These are phyloP conservation scores for Temnothorax nylanderi DNA, from an alignment of 1,140 invertebrate species.

Conservation along the genomic window DNA sequence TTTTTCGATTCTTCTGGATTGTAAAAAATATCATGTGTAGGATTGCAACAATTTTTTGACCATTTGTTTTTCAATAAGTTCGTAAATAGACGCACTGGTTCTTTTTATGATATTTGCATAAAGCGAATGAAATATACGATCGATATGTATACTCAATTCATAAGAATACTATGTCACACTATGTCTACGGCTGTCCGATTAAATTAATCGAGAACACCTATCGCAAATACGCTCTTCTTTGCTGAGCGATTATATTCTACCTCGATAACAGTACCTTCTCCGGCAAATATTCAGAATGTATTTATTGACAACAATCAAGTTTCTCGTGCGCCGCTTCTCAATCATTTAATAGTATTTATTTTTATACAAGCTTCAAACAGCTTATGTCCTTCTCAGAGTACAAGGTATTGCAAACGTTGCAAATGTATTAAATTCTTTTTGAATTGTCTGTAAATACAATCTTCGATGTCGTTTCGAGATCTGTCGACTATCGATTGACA, in stretches of 20 bases:
- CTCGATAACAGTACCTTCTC: background rate
- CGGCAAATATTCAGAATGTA: constrained; percentile 3
- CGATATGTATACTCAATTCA: background rate
- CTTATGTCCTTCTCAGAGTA: background rate
- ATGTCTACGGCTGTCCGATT: background rate
- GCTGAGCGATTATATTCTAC: background rate
- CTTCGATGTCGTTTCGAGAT: background rate
- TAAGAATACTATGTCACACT: background rate
- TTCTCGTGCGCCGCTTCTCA: background rate
- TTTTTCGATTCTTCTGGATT: background rate
- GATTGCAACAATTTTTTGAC: background rate
- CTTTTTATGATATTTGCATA: background rate
- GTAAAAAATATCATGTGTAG: background rate
- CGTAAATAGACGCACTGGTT: background rate
- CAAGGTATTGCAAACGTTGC: background rate
- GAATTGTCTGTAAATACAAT: background rate
- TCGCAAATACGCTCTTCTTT: background rate
- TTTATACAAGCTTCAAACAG: background rate
- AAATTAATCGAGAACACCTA: constrained; percentile 20
- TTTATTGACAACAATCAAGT: background rate
- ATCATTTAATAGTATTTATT: background rate
- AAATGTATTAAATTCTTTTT: background rate
- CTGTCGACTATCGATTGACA: no score
- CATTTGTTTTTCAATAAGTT: background rate
- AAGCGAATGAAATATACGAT: background rate